Base-by-base conservation (phyloP, 2,888 invertebrate species). In the Agrypnus murinus region DNA sequence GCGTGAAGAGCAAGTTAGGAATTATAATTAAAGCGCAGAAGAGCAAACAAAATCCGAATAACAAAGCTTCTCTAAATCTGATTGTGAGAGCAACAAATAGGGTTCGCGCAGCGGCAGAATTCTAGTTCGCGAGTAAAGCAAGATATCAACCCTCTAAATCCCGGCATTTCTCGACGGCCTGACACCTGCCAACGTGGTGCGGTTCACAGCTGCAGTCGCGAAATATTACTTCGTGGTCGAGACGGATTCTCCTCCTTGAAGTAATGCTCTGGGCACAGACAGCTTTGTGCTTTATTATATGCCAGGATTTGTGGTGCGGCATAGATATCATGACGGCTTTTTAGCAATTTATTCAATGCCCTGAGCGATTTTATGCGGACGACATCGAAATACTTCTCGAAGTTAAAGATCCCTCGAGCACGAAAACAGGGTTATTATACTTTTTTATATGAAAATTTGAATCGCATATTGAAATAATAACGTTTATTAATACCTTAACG, bases 21-120 rank as follows among this genome's bases (percentile, higher is more conserved):
- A 36, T 55, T 55, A 55, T 55, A 55, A 55, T 55, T 55, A 55
- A 55, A 55, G 55, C 55, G 14, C 55, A 36, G 55, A 55, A 55
- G 55, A 55, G 55, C 58, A 58, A 43, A 58, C 58, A 58, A 58
- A 55, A 58, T 58, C 58, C 43, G 40, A 43, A 43, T 58, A 43
- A 58, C 58, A 58, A 58, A 58, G 58, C 58, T 58, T 12, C 58
- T 25, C 31, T 36, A 31, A 58, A 58, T 58, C 58, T 58, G 58
- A 58, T 58, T 58, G 58, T 43, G 31, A 43, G 43, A 43, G 31
- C 58, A 58, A 58, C 58, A 58, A 58, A 58, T 58, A 32, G 43
- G 58, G 58, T 38, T 36, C 53, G 50, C 12, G 32, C 50, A 31
- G 32, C 32, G 36, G 38, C 38, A 10, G 38, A 2, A 10, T n/a